phyloP scores from a whole-genome alignment of 1,140 invertebrate genomes.

The Diachasma alloeum region DNA sequence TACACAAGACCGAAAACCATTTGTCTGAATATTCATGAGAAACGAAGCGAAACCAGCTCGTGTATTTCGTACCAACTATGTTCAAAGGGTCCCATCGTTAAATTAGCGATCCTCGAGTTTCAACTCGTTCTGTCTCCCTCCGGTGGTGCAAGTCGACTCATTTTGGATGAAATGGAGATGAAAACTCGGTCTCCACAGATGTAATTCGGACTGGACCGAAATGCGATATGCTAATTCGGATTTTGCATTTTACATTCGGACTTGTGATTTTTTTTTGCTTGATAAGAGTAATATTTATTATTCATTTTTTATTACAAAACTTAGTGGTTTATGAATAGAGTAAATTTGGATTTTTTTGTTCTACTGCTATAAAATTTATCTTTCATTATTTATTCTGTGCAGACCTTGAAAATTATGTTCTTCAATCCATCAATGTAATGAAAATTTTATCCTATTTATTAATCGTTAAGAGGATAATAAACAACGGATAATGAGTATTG shows the following conservation, averaged over 20 bases:
- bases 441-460: no score
- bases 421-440: no score
- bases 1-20: background rate
- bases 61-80: background rate
- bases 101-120: background rate
- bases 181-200: background rate
- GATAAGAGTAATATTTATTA: no score
- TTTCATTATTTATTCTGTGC: no score
- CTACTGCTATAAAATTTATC: no score
- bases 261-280: no score
- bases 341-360: no score
- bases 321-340: no score
- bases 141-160: background rate
- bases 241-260: background rate
- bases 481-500: no score
- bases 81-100: background rate
- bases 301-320: no score
- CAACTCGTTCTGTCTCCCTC: background rate
- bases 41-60: background rate
- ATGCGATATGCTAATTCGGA: background rate
- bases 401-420: no score
- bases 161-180: background rate
- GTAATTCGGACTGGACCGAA: background rate
- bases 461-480: no score
- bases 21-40: background rate